Evolutionary conservation across 2,797 vertebrate species (phyloP), one percentile per base, ranked within the genome.

Genomic region (Acipenser ruthenus): DNA sequence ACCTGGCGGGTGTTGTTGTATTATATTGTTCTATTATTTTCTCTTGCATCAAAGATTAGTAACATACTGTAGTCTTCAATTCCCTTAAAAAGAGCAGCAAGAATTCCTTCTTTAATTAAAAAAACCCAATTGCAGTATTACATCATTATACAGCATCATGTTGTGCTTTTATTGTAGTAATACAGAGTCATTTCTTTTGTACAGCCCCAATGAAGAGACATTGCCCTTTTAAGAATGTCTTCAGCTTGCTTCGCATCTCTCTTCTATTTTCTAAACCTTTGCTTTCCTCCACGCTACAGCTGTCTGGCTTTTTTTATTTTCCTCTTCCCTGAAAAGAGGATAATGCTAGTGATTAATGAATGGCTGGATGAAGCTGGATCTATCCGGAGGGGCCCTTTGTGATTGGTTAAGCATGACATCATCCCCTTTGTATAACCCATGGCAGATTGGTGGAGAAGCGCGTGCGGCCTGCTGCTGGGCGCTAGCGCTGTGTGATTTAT

Each of bases 341-440:
- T 90, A 87, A 89, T 80, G 79, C 80, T 75, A 77, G 80, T 72
- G 85, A 87, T 88, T 89, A 90, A 89, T 85, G 83, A 83, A 77
- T 76, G 80, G 76, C 83, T 86, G 85, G 80, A 81, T 78, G 76
- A 82, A 79, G 78, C 80, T 79, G 79, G 86, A 81, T 76, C 74
- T 58, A 72, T 76, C 74, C 59, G 73, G 79, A 76, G 75, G 76
- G 75, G 75, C 79, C 80, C 82, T 79, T 89, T 88, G 86, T 89
- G 83, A 90, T 91, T 89, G 88, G 88, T 76, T 89, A 80, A 87
- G 79, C 81, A 88, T 90, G 90, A 92, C 89, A 89, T 91, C 90
- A 92, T 89, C 82, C 75, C 78, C 73, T 81, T 89, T 87, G 88
- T 84, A 88, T 80, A 63, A 72, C 75, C 61, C 86, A 85, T 89